Base-by-base conservation (phyloP, 2,888 invertebrate species). In the Choreutis nemorana region DNA sequence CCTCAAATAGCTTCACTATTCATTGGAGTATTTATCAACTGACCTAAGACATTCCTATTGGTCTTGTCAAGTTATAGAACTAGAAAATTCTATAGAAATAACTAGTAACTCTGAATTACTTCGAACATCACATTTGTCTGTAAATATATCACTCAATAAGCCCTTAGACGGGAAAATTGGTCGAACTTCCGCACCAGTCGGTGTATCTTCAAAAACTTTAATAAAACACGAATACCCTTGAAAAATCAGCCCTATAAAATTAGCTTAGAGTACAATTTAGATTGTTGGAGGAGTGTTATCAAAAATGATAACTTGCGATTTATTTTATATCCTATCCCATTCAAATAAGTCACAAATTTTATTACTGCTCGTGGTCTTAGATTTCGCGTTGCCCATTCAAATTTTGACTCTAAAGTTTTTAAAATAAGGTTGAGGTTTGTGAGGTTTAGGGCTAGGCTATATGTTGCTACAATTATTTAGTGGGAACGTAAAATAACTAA, bases 381-480 rank as follows among this genome's bases (percentile, higher is more conserved):
- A 25, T 29, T 23, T 3, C 3, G 25, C 5, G 29, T 15, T 21
- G 13, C 14, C 3, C 14, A 40, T 16, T 29, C 23, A 11, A 52
- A 45, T 36, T 40, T 33, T 16, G 37, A 44, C 46, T 42, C 34
- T 55, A 50, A 16, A 8, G 0, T 14, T 11, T 20, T 32, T 2
- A n/a, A 11, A 1, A 28, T 41, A 42, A 30, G 34, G 44, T 50
- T 44, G 14, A 29, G 32, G 37, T 41, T 54, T 11, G 10, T 34
- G 29, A 14, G 14, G 12, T 7, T 9, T n/a, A 11, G 11, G 3
- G 11, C n/a, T 13, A 3, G 14, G 21, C 30, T 32, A 33, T 36
- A 44, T 55, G 54, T 44, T 66, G 66, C 65, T 68, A 71, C 70
- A 73, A 67, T 72, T 71, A 72, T 68, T 70, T 67, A 70, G 58